Conservation (phyloP, 2,797 vertebrate genomes). For the Leptoclinus maculatus region DNA sequence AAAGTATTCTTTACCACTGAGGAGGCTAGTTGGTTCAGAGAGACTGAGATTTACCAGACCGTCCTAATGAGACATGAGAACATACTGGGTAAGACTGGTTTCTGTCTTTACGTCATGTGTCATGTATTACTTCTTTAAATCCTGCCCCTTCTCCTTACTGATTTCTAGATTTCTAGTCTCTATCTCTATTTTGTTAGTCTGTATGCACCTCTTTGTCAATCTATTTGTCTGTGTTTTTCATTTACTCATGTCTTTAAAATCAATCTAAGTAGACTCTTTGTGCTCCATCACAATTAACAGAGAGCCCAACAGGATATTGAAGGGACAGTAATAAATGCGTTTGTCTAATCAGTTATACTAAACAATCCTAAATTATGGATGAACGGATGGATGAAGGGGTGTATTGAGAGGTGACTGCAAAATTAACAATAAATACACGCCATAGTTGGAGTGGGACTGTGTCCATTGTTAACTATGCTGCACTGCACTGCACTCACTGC, state of each 20-base stretch:
- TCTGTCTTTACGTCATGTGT: not conserved
- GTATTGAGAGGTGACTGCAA: not conserved
- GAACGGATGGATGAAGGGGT: not conserved
- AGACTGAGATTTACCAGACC: constrained; percentile 99
- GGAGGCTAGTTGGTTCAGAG: constrained; percentile 98
- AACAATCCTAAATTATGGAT: not conserved
- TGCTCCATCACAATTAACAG: not conserved
- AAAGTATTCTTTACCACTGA: constrained; percentile 98
- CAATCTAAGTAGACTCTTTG: not conserved
- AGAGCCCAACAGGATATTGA: not conserved
- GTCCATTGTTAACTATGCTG: constrained; percentile 23
- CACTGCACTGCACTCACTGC: constrained; percentile 19
- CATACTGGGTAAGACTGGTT: constrained; percentile 90
- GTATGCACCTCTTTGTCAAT: not conserved
- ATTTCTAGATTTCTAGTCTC: not conserved
- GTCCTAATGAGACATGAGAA: constrained; percentile 98
- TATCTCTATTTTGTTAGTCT: not conserved
- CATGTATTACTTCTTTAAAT: not conserved
- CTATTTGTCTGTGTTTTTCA: not conserved
- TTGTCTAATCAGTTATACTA: not conserved
- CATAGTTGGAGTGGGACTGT: not conserved
- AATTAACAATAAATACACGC: not conserved
- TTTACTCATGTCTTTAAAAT: not conserved
- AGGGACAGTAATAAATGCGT: not conserved
- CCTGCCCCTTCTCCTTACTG: not conserved